phyloP scores from a whole-genome alignment of 2,113 vertebrate genomes.

The Terrapene triunguis region DNA sequence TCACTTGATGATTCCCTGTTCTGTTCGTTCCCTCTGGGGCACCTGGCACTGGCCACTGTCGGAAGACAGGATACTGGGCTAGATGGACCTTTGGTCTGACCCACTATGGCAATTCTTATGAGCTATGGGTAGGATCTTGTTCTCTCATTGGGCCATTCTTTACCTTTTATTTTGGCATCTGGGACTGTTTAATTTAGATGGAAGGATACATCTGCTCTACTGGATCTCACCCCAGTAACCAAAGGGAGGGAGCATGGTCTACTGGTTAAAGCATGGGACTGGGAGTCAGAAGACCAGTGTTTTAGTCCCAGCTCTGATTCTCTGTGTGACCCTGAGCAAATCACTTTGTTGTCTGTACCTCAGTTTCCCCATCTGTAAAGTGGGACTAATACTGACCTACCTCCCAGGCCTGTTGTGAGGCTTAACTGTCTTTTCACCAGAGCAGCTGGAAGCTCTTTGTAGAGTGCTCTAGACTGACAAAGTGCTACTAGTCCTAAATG shows the following conservation, averaged over 20 bases:
- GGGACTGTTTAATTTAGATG: too few species aligned
- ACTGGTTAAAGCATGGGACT: background rate
- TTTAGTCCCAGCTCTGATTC: background rate
- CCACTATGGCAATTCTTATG: background rate
- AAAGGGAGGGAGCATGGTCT: background rate
- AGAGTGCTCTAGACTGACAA: background rate
- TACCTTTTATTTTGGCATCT: background rate
- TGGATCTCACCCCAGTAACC: background rate
- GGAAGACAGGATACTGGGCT: too few species aligned
- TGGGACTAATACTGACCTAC: background rate
- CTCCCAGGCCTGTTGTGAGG: background rate
- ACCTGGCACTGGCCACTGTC: too few species aligned
- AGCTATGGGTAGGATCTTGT: background rate
- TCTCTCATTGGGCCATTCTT: background rate
- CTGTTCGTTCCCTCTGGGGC: too few species aligned
- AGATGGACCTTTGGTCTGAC: too few species aligned
- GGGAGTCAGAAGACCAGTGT: background rate
- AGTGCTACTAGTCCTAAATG: rapidly evolving
- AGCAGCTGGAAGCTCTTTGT: background rate
- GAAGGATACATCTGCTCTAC: background rate
- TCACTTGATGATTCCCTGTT: too few species aligned
- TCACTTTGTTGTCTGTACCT: background rate
- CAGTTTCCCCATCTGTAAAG: background rate
- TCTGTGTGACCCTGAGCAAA: background rate
- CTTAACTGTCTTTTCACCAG: background rate